Conservation (phyloP, 2,113 vertebrate species). For the Tylochromis polylepis region DNA sequence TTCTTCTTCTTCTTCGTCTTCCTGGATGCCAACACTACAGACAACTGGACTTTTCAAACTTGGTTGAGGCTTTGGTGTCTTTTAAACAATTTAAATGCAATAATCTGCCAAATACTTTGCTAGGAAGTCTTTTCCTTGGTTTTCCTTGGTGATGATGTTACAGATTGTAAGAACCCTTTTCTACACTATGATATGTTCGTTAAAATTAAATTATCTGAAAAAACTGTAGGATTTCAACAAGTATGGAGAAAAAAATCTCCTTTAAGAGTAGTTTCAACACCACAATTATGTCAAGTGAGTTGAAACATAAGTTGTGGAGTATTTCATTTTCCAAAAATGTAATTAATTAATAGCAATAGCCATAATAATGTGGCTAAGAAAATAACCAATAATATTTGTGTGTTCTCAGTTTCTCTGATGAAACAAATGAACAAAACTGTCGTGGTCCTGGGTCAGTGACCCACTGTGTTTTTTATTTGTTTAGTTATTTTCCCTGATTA, state of each 20-base stretch:
- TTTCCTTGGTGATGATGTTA: background rate
- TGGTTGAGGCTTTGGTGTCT: background rate
- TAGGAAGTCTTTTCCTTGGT: rapidly evolving
- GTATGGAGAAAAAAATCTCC: background rate
- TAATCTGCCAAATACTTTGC: background rate
- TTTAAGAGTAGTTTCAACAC: background rate
- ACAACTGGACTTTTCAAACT: background rate
- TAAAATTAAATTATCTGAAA: background rate
- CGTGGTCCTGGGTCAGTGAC: too few relatives aligned
- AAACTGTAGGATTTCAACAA: background rate
- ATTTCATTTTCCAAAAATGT: rapidly evolving
- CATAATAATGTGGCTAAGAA: background rate
- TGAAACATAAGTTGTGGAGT: background rate
- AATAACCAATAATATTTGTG: background rate
- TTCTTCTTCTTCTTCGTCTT: too few relatives aligned
- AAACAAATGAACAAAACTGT: too few relatives aligned
- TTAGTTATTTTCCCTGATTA: too few relatives aligned
- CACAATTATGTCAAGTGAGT: background rate
- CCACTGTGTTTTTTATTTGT: too few relatives aligned
- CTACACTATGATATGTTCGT: background rate
- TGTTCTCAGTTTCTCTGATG: background rate
- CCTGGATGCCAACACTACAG: background rate
- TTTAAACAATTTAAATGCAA: background rate
- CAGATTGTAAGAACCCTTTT: background rate
- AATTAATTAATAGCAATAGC: background rate